Evolutionary conservation across 1,140 invertebrate species (phyloP), one percentile per base, ranked within the genome.

Genomic region (Saccostrea echinata): DNA sequence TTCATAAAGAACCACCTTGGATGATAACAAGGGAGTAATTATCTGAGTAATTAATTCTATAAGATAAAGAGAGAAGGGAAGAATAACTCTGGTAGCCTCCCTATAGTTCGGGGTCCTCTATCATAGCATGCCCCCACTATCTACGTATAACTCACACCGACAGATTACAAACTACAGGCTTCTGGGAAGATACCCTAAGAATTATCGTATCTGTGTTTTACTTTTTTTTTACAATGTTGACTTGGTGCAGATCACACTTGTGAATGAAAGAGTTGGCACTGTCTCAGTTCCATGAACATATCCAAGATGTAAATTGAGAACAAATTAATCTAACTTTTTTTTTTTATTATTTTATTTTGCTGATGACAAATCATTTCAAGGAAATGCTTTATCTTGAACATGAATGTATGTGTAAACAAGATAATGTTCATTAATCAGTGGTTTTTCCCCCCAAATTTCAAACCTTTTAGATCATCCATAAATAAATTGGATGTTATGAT

Each of bases 351-450:
- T 76, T 76, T 76, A 24, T 33, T 33, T n/a, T 18, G 0, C 55
- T 61, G 55, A 21, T 61, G 55, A 61, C 18, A 61, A 61, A 61
- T 1, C 55, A 6, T 61, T 61, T 61, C 55, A 61, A 57, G 55
- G 27, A 76, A 76, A 16, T 76, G 11, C 16, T 30, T 76, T 76
- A 76, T 76, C 68, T 76, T 16, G 30, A 33, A 76, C 27, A 18
- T 30, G 68, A 76, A 30, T 76, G 57, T 27, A 76, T 76, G 68
- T 76, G 68, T 76, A 76, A 76, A 76, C 68, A 76, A 76, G 30
- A 76, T 64, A 64, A 24, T 21, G 1, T 64, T 64, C 57, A 64
- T 64, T 64, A 64, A 64, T 64, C 68, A 76, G 68, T 30, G 68
- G 27, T 76, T 76, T 76, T 33, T 24, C 64, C 68, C 68, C 68